These are phyloP conservation scores for Nasonia longicornis DNA, from an alignment of 1,140 invertebrate species.

Conservation along the genomic window DNA sequence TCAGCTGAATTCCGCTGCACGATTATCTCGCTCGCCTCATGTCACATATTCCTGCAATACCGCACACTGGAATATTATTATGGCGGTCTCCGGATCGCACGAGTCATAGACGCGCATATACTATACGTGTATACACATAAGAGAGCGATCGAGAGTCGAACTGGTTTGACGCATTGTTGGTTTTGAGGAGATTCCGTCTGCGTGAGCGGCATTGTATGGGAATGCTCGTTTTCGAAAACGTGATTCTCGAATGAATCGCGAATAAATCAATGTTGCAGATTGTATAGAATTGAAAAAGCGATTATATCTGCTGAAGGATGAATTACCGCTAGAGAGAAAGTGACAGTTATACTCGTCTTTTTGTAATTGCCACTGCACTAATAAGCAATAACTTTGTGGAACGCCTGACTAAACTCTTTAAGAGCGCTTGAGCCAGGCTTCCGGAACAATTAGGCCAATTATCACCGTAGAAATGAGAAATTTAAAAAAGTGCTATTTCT, in stretches of 20 bases:
- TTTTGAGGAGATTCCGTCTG: background rate
- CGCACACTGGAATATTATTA: background rate
- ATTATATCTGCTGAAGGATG: background rate
- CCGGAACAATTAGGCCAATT: background rate
- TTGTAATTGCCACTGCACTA: background rate
- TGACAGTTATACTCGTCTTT: background rate
- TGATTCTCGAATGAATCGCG: background rate
- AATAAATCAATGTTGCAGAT: background rate
- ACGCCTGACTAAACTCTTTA: background rate
- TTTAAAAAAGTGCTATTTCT: background rate
- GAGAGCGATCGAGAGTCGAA: background rate
- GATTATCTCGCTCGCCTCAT: background rate
- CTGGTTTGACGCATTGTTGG: background rate
- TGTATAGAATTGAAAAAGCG: background rate
- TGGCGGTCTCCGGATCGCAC: background rate
- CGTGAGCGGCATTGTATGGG: background rate
- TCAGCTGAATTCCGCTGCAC: too few relatives aligned
- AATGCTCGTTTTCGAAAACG: background rate
- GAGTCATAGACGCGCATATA: background rate
- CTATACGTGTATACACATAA: background rate
- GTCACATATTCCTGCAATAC: background rate
- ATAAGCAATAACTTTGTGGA: background rate
- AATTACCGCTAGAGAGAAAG: constrained; percentile 2
- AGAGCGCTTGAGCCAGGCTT: background rate
- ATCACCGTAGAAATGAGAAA: background rate